Base-by-base conservation (phyloP, 2,113 vertebrate species). In the Callospermophilus lateralis region DNA sequence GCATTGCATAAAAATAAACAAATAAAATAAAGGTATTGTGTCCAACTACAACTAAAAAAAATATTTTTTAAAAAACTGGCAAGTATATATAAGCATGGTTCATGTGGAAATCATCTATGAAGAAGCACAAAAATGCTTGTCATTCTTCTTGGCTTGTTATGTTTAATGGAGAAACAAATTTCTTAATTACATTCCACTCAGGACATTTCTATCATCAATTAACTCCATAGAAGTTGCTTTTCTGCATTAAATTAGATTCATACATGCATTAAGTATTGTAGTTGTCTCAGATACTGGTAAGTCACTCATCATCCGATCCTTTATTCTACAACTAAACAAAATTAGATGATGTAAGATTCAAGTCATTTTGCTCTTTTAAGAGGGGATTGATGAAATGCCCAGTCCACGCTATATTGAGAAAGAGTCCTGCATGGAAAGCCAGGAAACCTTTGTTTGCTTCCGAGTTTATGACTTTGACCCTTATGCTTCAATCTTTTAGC, bases 251-350 rank as follows among this genome's bases (percentile, higher is more conserved):
- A 96, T 85, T 81, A 84, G 28, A 74, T 53, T 48, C 70, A 80
- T 24, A 58, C 19, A 86, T 16, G 22, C 39, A 70, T 70, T 84
- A 73, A 74, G 74, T 17, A 85, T 58, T 61, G 3, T 37, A 94
- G 72, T 84, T 26, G 20, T 73, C 37, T 24, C 53, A 67, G 76
- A 93, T 45, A 87, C 22, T 39, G 91, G 4, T 63, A 83, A 73
- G 48, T 84, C 63, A 92, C 10, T 89, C 70, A 89, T 95, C 55
- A 95, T 73, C n/a, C 70, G 79, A 16, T 72, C 34, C 15, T 85
- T 65, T 92, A 79, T 89, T 73, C 74, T 42, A 42, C 16, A 20
- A 65, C 58, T 45, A 42, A 95, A 51, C 53, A 88, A 48, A 91
- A 92, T 61, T 84, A 42, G 58, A 70, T 93, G 51, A 93, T 51